These are phyloP conservation scores for Macrobrachium nipponense DNA, from an alignment of 1,140 invertebrate genomes.

Conservation along the genomic window DNA sequence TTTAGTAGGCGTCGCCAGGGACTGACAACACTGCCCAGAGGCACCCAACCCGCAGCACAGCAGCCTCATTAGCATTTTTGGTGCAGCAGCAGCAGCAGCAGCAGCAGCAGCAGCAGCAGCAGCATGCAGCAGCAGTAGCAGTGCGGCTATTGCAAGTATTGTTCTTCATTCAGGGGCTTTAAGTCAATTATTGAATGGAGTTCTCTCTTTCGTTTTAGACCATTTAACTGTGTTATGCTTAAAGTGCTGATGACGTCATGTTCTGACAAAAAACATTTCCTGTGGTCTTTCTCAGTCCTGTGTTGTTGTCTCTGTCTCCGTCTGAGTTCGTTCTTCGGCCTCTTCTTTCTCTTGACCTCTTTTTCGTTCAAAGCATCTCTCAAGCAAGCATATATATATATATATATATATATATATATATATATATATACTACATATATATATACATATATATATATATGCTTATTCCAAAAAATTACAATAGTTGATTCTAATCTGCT, in stretches of 20 bases:
- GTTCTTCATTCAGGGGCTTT: slow-evolving; percentile 50
- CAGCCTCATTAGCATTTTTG: slow-evolving; percentile 12
- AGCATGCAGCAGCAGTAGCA: slow-evolving; percentile 35
- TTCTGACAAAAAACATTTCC: slow-evolving; percentile 19
- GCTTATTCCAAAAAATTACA: background rate
- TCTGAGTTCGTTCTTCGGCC: background rate
- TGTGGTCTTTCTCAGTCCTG: slow-evolving; percentile 43
- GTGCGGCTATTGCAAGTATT: slow-evolving; percentile 46
- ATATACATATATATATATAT: slow-evolving; percentile 23
- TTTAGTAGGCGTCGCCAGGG: too few relatives aligned
- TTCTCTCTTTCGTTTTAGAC: slow-evolving; percentile 42
- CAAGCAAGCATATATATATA: background rate
- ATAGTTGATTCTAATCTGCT: background rate
- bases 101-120: slow-evolving; percentile 39
- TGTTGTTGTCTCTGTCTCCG: slow-evolving; percentile 20
- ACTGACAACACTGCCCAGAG: too few relatives aligned
- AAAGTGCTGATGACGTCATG: slow-evolving; percentile 27
- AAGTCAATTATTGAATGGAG: slow-evolving; percentile 45
- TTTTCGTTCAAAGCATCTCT: background rate
- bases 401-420: slow-evolving; percentile 9
- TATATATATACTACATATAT: slow-evolving; percentile 5
- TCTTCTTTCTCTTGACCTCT: background rate
- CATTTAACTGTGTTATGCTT: slow-evolving; percentile 53
- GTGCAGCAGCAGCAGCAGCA: slow-evolving; percentile 3
- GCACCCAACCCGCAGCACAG: slow-evolving; percentile 5